Evolutionary conservation across 2,888 invertebrate species (phyloP), one percentile per base, ranked within the genome.

Genomic region (Cecidostiba fungosa): DNA sequence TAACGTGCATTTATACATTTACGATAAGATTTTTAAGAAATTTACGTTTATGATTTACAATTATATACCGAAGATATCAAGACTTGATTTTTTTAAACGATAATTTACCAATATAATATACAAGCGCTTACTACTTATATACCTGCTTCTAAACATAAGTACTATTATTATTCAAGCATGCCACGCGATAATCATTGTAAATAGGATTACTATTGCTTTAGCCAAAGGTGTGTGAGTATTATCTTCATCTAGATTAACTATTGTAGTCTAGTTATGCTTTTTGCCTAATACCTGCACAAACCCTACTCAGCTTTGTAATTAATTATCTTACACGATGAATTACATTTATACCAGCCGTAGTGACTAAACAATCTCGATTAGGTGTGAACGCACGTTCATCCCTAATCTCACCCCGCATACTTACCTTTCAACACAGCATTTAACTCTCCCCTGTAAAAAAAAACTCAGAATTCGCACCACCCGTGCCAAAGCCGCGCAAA

Each of bases 201-300:
- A 86, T 86, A 83, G 72, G 79, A 77, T 86, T 32, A 54, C 29
- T 76, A 32, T 83, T 80, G 62, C 79, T 86, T 62, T 80, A 79
- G 47, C 70, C n/a, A 74, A 47, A 47, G 80, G 83, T 86, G 76
- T 86, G 80, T 78, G 77, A 85, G 69, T 72, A 72, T 72, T 85
- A 54, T n/a, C 59, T 79, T 29, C 16, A 59, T 54, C 54, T 85
- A 78, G 26, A 85, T 26, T n/a, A 66, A 59, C 14, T 12, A 43
- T 74, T 43, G 14, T 62, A 43, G 29, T 29, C 36, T 69, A 47
- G 69, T 16, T 59, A 12, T 19, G 54, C 47, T 84, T 76, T 72
- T 47, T 73, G 3, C 39, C n/a, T 43, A 50, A 5, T 79, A 36
- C 32, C 62, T 39, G 29, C 50, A 29, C 19, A 23, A 59, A 6